Percentiles rank a stretch among this genome's conserved stretches.
Evolutionary conservation across 2,113 vertebrate genomes (phyloP).

Genomic region (Pomatostomus ruficeps): DNA sequence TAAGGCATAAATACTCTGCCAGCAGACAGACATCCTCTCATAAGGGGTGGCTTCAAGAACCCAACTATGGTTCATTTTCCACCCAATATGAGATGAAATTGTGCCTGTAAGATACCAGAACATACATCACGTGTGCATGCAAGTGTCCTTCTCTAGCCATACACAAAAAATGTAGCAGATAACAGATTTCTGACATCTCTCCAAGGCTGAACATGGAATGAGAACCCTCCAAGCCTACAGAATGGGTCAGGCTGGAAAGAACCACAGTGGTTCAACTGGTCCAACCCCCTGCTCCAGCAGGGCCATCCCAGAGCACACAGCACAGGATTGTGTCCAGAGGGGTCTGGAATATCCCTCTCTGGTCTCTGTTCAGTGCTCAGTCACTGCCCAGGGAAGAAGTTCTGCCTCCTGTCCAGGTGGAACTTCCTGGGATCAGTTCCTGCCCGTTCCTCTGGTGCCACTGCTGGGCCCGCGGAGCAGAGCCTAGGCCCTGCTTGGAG

Average conservation of each 20-base stretch:
- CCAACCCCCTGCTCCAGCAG: not conserved
- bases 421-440: not conserved
- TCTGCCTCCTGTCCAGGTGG: not conserved
- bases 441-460: not conserved
- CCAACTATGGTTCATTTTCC: not conserved
- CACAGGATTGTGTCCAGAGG: not conserved
- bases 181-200: not conserved
- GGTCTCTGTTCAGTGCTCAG: rapidly evolving
- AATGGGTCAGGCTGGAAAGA: not conserved
- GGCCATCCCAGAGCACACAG: not conserved
- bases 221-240: not conserved
- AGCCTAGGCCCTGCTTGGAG: not conserved
- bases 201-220: not conserved
- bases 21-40: not conserved
- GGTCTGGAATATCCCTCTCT: not conserved
- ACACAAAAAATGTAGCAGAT: not conserved
- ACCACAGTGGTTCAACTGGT: rapidly evolving
- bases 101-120: not conserved
- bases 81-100: not conserved
- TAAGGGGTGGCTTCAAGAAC: not conserved
- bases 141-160: not conserved
- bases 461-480: not conserved
- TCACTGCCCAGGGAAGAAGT: not conserved
- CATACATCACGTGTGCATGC: not conserved
- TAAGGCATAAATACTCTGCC: rapidly evolving